A percentile compares a stretch with the other conserved stretches of the same genome.
Evolutionary conservation across 2,888 invertebrate species (phyloP).

Genomic region (Gasteruption jaculator): DNA sequence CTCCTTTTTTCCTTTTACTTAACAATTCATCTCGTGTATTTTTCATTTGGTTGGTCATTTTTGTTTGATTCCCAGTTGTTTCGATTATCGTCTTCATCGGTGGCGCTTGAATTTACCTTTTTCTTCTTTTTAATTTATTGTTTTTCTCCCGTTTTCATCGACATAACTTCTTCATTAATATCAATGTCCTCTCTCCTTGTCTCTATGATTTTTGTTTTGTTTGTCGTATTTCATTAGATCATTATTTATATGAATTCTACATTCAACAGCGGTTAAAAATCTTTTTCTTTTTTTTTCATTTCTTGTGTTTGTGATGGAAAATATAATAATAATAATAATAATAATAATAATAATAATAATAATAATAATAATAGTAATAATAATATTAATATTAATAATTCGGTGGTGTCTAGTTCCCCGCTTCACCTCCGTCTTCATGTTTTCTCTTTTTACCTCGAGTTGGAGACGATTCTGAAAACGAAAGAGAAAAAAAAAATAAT

Average conservation of each 20-base stretch:
- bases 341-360: too few relatives aligned
- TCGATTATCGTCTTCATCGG: slow-evolving; percentile 15
- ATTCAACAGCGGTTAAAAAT: slow-evolving; percentile 41
- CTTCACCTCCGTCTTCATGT: slow-evolving; percentile 61
- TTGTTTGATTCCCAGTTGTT: slow-evolving; percentile 49
- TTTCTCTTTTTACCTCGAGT: slow-evolving; percentile 70
- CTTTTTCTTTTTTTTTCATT: slow-evolving; percentile 24
- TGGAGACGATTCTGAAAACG: slow-evolving; percentile 53
- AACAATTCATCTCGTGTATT: slow-evolving; percentile 7
- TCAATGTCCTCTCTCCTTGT: slow-evolving; percentile 46
- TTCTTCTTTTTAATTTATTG: too few relatives aligned
- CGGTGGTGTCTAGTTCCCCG: slow-evolving; percentile 45
- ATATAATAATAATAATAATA: too few relatives aligned
- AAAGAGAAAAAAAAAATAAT: slow-evolving; percentile 7
- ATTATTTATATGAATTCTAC: slow-evolving; percentile 49
- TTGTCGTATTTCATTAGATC: too few relatives aligned
- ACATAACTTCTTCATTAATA: too few relatives aligned
- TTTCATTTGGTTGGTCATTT: slow-evolving; percentile 47
- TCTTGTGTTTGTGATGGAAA: too few relatives aligned
- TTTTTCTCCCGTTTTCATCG: too few relatives aligned
- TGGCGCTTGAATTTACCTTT: too few relatives aligned
- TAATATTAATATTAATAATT: too few relatives aligned
- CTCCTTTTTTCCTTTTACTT: background rate
- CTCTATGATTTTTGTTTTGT: slow-evolving; percentile 46
- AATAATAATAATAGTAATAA: too few relatives aligned